Conservation (phyloP, 2,797 vertebrate genomes). For the Choloepus didactylus region DNA sequence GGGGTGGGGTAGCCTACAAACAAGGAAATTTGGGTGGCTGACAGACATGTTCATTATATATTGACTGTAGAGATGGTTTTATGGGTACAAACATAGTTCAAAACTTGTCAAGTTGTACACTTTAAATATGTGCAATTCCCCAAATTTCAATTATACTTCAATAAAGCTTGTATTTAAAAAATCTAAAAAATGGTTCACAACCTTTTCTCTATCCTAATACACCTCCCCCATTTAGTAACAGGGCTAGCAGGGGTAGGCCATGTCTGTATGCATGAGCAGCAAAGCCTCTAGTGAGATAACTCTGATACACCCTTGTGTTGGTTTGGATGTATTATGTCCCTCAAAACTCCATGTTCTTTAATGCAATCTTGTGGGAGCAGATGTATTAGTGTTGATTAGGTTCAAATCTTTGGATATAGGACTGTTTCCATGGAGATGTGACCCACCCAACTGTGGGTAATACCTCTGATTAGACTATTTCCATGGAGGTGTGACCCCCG, state of each 20-base stretch:
- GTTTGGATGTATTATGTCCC: too few relatives aligned
- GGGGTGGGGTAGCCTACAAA: not conserved
- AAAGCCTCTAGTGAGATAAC: constrained; percentile 25
- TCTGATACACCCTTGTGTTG: not conserved
- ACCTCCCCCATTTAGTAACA: not conserved
- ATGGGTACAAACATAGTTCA: not conserved
- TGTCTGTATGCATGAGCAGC: not conserved
- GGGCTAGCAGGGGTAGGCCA: not conserved
- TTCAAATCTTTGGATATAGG: too few relatives aligned
- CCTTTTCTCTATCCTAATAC: constrained; percentile 1
- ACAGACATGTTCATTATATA: not conserved
- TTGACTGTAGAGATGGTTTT: not conserved
- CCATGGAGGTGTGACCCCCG: too few relatives aligned
- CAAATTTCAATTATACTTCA: not conserved
- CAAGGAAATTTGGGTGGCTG: not conserved
- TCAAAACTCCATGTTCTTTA: too few relatives aligned
- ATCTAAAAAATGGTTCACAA: constrained; percentile 16
- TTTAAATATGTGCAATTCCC: not conserved
- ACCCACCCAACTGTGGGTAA: too few relatives aligned
- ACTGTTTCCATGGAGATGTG: too few relatives aligned
- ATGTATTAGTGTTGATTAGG: too few relatives aligned
- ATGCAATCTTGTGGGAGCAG: too few relatives aligned
- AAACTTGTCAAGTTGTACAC: not conserved
- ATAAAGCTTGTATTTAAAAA: not conserved
- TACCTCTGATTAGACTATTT: too few relatives aligned